These are phyloP conservation scores for Zelleria hepariella DNA, from an alignment of 2,888 invertebrate species.

Conservation along the genomic window DNA sequence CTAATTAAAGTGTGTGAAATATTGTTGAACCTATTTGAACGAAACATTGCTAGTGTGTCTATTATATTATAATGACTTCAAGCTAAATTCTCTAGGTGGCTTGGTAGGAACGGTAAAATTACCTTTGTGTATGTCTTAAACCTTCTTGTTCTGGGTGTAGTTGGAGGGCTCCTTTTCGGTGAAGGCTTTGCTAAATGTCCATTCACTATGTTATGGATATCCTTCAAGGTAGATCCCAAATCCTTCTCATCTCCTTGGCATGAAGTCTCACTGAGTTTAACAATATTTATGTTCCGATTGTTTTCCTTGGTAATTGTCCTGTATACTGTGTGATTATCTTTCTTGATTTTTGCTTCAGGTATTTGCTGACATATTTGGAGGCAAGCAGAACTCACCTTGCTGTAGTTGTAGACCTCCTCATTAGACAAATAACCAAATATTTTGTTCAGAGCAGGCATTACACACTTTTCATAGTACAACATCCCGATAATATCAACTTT, in stretches of 20 bases:
- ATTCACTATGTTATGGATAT: slow-evolving; percentile 44
- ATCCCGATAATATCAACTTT: slow-evolving; percentile 55
- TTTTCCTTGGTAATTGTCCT: slow-evolving; percentile 46
- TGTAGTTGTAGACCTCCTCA: slow-evolving; percentile 53
- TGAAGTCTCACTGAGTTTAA: slow-evolving; percentile 21
- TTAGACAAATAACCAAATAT: slow-evolving; percentile 48
- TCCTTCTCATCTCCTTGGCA: slow-evolving; percentile 17
- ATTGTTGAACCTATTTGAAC: too few relatives aligned
- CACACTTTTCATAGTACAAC: slow-evolving; percentile 32
- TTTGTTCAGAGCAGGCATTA: slow-evolving; percentile 41
- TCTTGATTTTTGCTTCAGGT: slow-evolving; percentile 34
- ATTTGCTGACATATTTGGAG: slow-evolving; percentile 40
- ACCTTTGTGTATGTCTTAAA: slow-evolving; percentile 57
- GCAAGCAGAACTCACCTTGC: slow-evolving; percentile 51
- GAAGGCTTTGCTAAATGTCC: slow-evolving; percentile 20
- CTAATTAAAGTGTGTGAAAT: too few relatives aligned
- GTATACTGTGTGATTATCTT: slow-evolving; percentile 32
- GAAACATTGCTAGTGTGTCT: too few relatives aligned
- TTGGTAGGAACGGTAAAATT: too few relatives aligned
- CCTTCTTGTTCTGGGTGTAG: slow-evolving; percentile 50
- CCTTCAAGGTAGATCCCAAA: slow-evolving; percentile 33
- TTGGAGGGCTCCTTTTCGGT: slow-evolving; percentile 35
- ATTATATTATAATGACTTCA: too few relatives aligned
- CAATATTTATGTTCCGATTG: slow-evolving; percentile 38
- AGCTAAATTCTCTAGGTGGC: too few relatives aligned